Evolutionary conservation across 2,113 vertebrate species (phyloP), one percentile per base, ranked within the genome.

Genomic region (Toxotes chatareus): DNA sequence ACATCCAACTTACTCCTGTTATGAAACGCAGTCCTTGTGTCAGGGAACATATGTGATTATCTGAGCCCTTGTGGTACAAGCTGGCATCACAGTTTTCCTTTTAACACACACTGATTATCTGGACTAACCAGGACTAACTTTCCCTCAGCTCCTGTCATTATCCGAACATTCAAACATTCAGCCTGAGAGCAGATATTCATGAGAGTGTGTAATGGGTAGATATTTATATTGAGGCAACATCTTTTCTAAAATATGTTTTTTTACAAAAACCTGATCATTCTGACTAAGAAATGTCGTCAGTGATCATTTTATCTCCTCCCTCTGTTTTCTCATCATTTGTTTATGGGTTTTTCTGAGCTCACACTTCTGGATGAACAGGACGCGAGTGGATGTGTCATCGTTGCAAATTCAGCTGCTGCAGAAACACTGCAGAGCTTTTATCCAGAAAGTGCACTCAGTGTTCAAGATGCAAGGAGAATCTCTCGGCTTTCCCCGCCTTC

Each of bases 21-120:
- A 46, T 75, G 47, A 77, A 68, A 79, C 47, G 12, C 62, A 57
- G 4, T n/a, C 51, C 69, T 55, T 46, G 40, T 4, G 42, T 10
- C 1, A 7, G 31, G 46, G 57, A 65, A 72, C 59, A 32, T 0
- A 2, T 13, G 0, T 23, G 63, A 44, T 82, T 70, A 72, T 77
- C 62, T 23, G 10, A 74, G 72, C 9, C 60, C 46, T 4, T 9
- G 79, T 74, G 69, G 76, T 31, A 23, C 3, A 44, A 19, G 31
- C 60, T 61, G 55, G 23, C 40, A 57, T 47, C 51, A 3, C 61
- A n/a, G 56, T 38, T 31, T 66, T 14, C 14, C 38, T 32, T 34
- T n/a, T 44, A 66, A 70, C 31, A 49, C 61, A 2, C 46, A 17
- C 62, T 5, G 70, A 84, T 82, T 79, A 72, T 79, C 57, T 51